phyloP scores from a whole-genome alignment of 2,113 vertebrate genomes.

The Nerophis lumbriciformis region DNA sequence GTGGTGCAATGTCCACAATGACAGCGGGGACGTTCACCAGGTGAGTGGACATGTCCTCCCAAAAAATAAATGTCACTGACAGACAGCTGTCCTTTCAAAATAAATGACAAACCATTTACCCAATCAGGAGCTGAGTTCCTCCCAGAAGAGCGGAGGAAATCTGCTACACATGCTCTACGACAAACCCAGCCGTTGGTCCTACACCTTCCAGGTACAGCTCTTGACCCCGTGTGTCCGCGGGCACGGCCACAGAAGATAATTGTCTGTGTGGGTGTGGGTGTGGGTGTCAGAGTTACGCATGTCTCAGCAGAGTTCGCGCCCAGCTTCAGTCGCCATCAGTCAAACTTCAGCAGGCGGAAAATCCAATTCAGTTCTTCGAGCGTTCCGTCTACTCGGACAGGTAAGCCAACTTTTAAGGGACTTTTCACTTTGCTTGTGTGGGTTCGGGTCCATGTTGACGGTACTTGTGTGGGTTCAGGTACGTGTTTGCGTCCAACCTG shows the following conservation, averaged over 20 bases:
- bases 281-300: slow-evolving; percentile 78
- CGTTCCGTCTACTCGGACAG: slow-evolving; percentile 91
- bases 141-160: slow-evolving; percentile 59
- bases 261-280: background rate
- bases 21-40: slow-evolving; percentile 35
- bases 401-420: slow-evolving; percentile 43
- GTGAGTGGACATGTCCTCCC: slow-evolving; percentile 9
- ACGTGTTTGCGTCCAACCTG: slow-evolving; percentile 79
- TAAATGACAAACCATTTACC: background rate
- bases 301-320: slow-evolving; percentile 77
- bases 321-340: slow-evolving; percentile 68
- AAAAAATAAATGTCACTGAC: background rate
- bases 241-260: background rate
- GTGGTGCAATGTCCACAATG: slow-evolving; percentile 54
- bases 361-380: slow-evolving; percentile 76
- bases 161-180: slow-evolving; percentile 56
- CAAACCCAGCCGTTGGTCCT: slow-evolving; percentile 56
- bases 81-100: background rate
- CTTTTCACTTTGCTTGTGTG: background rate
- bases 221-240: background rate
- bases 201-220: slow-evolving; percentile 52
- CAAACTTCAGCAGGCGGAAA: slow-evolving; percentile 43
- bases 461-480: slow-evolving; percentile 57
- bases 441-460: no score
- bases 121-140: slow-evolving; percentile 49